These are phyloP conservation scores for Lathronympha strigana DNA, from an alignment of 2,888 invertebrate genomes.

Conservation along the genomic window DNA sequence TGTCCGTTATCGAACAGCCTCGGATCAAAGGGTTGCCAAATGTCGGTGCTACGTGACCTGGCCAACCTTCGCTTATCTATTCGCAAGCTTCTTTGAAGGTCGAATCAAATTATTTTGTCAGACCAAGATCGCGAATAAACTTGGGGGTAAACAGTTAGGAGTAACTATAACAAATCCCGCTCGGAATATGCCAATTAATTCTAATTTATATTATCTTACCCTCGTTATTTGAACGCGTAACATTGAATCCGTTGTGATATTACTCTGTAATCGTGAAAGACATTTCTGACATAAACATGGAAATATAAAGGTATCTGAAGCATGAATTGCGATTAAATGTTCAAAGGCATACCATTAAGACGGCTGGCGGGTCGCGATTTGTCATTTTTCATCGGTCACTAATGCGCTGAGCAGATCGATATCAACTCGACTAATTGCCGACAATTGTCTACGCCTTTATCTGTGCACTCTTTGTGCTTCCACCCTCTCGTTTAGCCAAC, in stretches of 20 bases:
- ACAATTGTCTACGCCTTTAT: conserved; percentile 69
- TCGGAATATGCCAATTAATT: conserved; percentile 3
- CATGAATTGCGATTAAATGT: conserved; percentile 24
- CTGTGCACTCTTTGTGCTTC: conserved; percentile 63
- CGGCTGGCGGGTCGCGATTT: conserved; percentile 12
- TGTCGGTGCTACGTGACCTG: conserved; percentile 51
- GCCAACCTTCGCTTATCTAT: conserved; percentile 48
- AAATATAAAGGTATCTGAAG: conserved; percentile 16
- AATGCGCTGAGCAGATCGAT: conserved; percentile 70
- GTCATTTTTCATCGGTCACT: conserved; percentile 57
- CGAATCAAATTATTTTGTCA: conserved; percentile 28
- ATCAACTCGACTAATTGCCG: conserved; percentile 71
- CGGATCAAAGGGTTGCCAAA: conserved; percentile 55
- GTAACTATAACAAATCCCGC: conserved; percentile 12
- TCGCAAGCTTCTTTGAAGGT: conserved; percentile 43
- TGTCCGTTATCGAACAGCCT: conserved; percentile 38
- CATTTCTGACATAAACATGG: conserved; percentile 5
- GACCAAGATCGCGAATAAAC: conserved; percentile 24
- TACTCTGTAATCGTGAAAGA: conserved; percentile 8
- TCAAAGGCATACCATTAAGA: conserved; percentile 16
- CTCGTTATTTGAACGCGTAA: conserved; percentile 2
- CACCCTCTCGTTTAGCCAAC: conserved; percentile 47
- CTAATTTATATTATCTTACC: neutral
- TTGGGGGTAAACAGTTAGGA: conserved; percentile 28
- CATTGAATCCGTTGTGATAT: neutral